These are phyloP conservation scores for Pipistrellus kuhlii DNA, from an alignment of 2,797 vertebrate genomes.

Conservation along the genomic window DNA sequence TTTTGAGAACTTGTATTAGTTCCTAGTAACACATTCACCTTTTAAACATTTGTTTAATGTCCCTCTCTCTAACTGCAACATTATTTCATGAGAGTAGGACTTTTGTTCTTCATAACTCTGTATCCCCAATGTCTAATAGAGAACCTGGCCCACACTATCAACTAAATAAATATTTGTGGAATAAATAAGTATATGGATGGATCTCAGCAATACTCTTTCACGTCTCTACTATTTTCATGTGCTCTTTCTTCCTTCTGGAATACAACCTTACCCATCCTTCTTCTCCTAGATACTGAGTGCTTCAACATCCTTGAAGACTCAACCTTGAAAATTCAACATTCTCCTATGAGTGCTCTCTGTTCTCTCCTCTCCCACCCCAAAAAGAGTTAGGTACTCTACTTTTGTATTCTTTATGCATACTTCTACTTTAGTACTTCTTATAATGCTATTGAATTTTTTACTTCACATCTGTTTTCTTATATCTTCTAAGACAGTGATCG, in stretches of 20 bases:
- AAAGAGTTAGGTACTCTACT: background rate
- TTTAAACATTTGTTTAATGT: background rate
- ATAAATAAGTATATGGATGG: background rate
- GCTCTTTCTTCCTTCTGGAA: background rate
- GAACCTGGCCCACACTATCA: background rate
- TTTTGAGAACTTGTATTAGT: background rate
- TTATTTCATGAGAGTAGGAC: background rate
- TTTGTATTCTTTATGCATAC: background rate
- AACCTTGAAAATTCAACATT: background rate
- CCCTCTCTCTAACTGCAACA: background rate
- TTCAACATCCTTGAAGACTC: background rate
- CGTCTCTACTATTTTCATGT: background rate
- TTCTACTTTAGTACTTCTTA: background rate
- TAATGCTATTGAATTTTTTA: background rate
- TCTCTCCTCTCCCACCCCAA: accelerated
- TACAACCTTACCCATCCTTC: background rate
- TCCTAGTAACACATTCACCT: background rate
- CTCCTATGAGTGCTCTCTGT: background rate
- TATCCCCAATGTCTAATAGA: background rate
- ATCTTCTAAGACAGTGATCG: background rate
- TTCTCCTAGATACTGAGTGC: background rate
- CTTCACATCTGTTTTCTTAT: background rate
- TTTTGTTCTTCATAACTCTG: background rate
- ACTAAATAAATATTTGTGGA: background rate
- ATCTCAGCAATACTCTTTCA: background rate